phyloP scores from a whole-genome alignment of 2,888 invertebrate species.

The Melanargia galathea region DNA sequence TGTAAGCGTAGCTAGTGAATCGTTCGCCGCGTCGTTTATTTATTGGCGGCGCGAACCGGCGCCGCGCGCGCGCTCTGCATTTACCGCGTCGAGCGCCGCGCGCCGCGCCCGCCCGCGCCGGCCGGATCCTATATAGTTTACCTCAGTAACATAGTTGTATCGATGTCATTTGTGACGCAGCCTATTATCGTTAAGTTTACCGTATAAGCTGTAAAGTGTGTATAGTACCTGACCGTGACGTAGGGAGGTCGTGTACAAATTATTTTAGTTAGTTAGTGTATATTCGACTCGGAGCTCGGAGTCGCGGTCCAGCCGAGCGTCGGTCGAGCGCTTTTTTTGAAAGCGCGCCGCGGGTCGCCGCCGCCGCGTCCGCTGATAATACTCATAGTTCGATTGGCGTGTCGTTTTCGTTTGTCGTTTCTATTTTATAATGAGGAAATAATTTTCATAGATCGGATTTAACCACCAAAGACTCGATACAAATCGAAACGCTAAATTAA shows the following conservation, averaged over 20 bases:
- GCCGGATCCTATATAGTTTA: constrained; percentile 75
- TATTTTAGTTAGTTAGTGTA: constrained; percentile 67
- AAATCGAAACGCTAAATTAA: constrained; percentile 42
- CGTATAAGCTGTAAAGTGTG: constrained; percentile 73
- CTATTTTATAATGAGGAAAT: constrained; percentile 40
- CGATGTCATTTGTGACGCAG: constrained; percentile 78
- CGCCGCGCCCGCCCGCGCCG: constrained; percentile 13
- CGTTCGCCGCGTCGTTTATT: constrained; percentile 58
- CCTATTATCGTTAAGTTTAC: constrained; percentile 80
- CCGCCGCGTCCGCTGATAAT: constrained; percentile 49
- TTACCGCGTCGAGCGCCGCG: constrained; percentile 25
- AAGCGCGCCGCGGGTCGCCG: constrained; percentile 49
- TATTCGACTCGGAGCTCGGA: constrained; percentile 50
- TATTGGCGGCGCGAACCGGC: constrained; percentile 48
- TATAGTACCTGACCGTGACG: constrained; percentile 59
- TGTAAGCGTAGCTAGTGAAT: constrained; percentile 72
- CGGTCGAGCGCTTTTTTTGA: constrained; percentile 55
- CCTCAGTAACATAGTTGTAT: constrained; percentile 78
- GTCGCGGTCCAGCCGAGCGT: constrained; percentile 52
- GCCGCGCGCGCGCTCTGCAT: constrained; percentile 20
- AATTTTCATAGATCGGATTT: constrained; percentile 49
- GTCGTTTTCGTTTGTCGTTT: constrained; percentile 35
- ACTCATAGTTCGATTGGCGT: constrained; percentile 47
- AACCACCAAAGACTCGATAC: constrained; percentile 61
- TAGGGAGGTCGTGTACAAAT: constrained; percentile 74